Conservation (phyloP, 1,140 invertebrate genomes). For the Hetaerina americana region DNA sequence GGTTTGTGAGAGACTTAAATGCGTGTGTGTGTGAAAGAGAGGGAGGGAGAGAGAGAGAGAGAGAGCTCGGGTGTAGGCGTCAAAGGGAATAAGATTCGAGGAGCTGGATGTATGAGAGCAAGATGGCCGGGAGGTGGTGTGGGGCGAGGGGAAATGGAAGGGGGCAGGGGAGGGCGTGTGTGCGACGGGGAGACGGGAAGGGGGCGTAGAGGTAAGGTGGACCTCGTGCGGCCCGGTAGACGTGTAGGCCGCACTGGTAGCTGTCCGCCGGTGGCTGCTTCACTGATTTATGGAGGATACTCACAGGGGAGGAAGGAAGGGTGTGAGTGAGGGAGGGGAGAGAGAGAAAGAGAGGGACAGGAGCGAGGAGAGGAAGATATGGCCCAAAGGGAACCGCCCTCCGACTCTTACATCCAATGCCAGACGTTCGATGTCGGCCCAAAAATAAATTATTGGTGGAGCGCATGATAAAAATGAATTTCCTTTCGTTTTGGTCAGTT, state of each 20-base stretch:
- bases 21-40: too few species aligned
- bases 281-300: neutral
- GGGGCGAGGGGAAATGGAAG: neutral
- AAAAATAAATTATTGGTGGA: too few species aligned
- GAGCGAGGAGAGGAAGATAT: too few species aligned
- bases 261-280: neutral
- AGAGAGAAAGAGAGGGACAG: too few species aligned
- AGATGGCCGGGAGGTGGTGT: neutral
- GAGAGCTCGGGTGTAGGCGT: neutral
- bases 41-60: neutral
- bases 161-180: neutral
- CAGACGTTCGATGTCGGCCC: too few species aligned
- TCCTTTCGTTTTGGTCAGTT: too few species aligned
- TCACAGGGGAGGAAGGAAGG: neutral
- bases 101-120: neutral
- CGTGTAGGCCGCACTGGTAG: neutral
- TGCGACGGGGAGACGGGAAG: neutral
- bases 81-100: neutral
- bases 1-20: too few species aligned
- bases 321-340: neutral
- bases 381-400: too few species aligned
- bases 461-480: too few species aligned
- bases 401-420: too few species aligned
- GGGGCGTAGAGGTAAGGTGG: neutral
- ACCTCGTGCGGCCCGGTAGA: neutral